phyloP scores from a whole-genome alignment of 2,888 invertebrate genomes.

The Autographa gamma region DNA sequence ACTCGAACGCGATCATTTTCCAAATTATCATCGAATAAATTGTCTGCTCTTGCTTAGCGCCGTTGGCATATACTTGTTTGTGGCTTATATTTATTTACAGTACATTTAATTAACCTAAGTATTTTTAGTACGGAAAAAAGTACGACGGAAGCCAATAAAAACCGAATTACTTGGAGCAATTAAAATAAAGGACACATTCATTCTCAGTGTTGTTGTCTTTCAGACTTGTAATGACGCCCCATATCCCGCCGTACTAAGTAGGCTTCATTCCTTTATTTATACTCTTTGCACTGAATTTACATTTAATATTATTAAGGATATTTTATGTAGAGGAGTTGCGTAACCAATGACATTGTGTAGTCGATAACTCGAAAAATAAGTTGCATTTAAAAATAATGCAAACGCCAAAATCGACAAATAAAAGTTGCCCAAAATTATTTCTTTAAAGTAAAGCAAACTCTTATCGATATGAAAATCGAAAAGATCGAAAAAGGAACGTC shows the following conservation, averaged over 20 bases:
- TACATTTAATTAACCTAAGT: conserved; percentile 1
- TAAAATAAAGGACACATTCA: conserved; percentile 41
- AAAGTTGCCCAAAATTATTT: too few species aligned
- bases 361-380: too few species aligned
- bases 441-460: background rate
- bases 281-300: background rate
- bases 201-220: conserved; percentile 22
- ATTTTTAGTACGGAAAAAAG: conserved; percentile 8
- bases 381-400: too few species aligned
- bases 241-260: background rate
- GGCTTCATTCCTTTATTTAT: background rate
- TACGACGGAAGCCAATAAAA: conserved; percentile 39
- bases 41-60: too few species aligned
- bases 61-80: too few species aligned
- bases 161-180: conserved; percentile 30
- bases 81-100: background rate
- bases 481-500: conserved; percentile 15
- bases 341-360: too few species aligned
- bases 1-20: too few species aligned
- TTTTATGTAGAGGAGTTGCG: too few species aligned
- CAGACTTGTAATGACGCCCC: background rate
- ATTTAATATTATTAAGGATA: background rate
- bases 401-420: too few species aligned
- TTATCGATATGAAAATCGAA: background rate
- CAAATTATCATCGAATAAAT: too few species aligned